A percentile compares a stretch with the other conserved stretches of the same genome.
phyloP scores from a whole-genome alignment of 1,140 invertebrate species.

The Megalonaias nervosa region DNA sequence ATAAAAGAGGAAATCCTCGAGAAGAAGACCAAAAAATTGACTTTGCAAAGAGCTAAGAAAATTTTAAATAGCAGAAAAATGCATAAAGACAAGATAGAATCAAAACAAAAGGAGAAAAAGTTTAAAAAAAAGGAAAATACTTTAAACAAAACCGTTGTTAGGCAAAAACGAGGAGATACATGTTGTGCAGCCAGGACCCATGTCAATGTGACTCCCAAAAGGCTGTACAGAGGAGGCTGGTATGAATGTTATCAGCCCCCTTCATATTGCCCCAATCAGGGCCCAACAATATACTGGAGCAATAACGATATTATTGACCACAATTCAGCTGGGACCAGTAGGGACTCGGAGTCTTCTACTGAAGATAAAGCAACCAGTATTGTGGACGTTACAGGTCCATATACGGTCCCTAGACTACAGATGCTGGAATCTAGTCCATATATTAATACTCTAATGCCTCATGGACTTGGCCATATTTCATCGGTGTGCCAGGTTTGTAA shows the following conservation, averaged over 20 bases:
- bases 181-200: constrained; percentile 28
- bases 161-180: constrained; percentile 23
- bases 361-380: no score
- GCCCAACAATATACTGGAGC: no score
- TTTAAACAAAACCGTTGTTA: constrained; percentile 4
- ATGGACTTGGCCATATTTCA: constrained; percentile 22
- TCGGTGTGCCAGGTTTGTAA: constrained; percentile 20
- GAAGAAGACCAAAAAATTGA: constrained; percentile 22
- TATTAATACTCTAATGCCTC: constrained; percentile 28
- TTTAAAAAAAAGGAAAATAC: constrained; percentile 23
- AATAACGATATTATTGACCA: no score
- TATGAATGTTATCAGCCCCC: constrained; percentile 27
- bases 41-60: constrained; percentile 27
- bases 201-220: constrained; percentile 26
- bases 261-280: constrained; percentile 24
- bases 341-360: no score
- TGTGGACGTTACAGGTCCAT: no score
- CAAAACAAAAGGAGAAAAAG: constrained; percentile 42
- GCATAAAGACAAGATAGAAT: constrained; percentile 22
- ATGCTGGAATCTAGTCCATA: constrained; percentile 25
- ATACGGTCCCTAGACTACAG: no score
- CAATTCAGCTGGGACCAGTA: no score
- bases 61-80: constrained; percentile 33
- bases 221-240: constrained; percentile 27
- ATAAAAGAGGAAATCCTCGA: not conserved